phyloP scores from a whole-genome alignment of 2,888 invertebrate species.

The Oscheius sp. region DNA sequence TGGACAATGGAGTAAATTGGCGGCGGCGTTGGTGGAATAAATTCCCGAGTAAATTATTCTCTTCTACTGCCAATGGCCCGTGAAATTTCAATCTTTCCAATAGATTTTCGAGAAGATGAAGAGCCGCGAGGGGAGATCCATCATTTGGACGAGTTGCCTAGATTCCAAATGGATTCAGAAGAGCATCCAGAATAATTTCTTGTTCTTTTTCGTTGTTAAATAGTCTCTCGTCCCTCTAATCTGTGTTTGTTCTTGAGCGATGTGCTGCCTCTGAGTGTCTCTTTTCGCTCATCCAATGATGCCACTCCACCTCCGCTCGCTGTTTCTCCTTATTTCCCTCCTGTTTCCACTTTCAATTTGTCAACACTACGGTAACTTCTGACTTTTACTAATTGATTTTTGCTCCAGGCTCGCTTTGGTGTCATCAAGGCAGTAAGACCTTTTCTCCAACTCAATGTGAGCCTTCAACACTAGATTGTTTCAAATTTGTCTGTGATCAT shows the following conservation, averaged over 20 bases:
- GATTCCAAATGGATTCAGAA: no score
- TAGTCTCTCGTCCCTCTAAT: conserved; percentile 16
- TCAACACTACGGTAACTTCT: conserved; percentile 13
- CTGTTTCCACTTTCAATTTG: neutral
- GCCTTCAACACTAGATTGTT: conserved; percentile 51
- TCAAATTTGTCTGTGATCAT: conserved; percentile 48
- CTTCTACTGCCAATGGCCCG: no score
- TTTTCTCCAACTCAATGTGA: conserved; percentile 49
- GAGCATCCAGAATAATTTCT: no score
- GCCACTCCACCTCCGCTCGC: conserved; percentile 23
- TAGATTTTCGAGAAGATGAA: no score
- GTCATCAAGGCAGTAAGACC: conserved; percentile 46
- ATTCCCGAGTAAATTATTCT: neutral
- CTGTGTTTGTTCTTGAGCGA: conserved; percentile 27
- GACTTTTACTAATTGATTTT: neutral
- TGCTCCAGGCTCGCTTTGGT: conserved; percentile 43
- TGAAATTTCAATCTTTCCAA: no score
- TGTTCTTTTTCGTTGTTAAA: neutral
- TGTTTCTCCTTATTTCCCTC: neutral
- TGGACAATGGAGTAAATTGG: neutral
- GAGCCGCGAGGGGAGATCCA: neutral
- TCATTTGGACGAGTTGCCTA: no score
- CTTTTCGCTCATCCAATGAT: conserved; percentile 29
- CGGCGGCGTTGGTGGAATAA: neutral
- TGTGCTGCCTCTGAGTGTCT: conserved; percentile 26